phyloP scores from a whole-genome alignment of 2,797 vertebrate genomes.

The Cossypha dichroa region DNA sequence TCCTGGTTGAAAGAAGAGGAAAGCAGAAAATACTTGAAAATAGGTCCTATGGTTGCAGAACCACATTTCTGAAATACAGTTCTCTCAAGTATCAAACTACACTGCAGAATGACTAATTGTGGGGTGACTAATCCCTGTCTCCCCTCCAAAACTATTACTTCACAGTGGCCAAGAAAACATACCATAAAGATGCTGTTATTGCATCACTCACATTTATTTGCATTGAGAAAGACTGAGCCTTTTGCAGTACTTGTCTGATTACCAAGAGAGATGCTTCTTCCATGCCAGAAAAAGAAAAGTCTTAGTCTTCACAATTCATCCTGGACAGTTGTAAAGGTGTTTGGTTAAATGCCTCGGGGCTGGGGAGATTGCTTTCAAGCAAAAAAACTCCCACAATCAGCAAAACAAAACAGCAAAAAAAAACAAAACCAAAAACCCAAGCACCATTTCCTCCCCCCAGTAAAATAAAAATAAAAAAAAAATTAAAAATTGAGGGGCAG shows the following conservation, averaged over 20 bases:
- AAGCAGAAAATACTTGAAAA: constrained; percentile 23
- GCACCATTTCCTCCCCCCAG: background rate
- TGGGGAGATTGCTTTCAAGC: background rate
- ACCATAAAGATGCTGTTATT: constrained; percentile 48
- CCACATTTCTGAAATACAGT: constrained; percentile 32
- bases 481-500: background rate
- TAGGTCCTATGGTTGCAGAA: background rate
- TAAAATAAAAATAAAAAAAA: no score
- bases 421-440: background rate
- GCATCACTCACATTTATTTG: constrained; percentile 8
- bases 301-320: background rate
- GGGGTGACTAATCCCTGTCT: constrained; percentile 61
- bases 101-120: constrained; percentile 45
- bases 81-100: constrained; percentile 29
- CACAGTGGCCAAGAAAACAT: constrained; percentile 39
- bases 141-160: constrained; percentile 47
- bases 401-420: background rate
- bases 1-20: background rate
- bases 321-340: background rate
- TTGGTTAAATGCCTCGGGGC: background rate
- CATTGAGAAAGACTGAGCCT: background rate
- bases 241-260: background rate
- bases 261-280: background rate
- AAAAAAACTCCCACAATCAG: background rate
- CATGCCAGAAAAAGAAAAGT: background rate